phyloP scores from a whole-genome alignment of 2,888 invertebrate genomes.

The Orthosia cruda region DNA sequence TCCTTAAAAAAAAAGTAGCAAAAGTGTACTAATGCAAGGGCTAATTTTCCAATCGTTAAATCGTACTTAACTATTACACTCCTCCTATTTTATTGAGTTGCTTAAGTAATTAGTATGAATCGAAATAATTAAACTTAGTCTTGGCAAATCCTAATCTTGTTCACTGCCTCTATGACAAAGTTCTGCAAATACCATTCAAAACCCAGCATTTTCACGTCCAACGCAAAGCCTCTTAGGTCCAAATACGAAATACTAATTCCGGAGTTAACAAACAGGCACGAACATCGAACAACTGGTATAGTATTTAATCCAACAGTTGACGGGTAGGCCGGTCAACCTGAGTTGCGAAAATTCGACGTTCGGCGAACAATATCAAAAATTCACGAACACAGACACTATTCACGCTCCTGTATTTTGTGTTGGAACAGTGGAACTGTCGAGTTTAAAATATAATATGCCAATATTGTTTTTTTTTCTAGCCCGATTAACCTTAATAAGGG shows the following conservation, averaged over 20 bases:
- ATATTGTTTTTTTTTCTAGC: too few species aligned
- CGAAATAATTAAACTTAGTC: neutral
- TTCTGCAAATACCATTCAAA: neutral
- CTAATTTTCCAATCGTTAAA: too few species aligned
- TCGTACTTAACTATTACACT: too few species aligned
- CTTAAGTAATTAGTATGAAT: too few species aligned
- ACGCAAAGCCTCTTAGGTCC: constrained; percentile 14
- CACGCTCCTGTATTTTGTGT: constrained; percentile 11
- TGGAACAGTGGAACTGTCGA: neutral
- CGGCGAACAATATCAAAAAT: constrained; percentile 31
- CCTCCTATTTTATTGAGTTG: too few species aligned
- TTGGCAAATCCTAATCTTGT: neutral
- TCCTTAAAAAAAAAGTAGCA: too few species aligned
- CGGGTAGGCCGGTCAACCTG: neutral
- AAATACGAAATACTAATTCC: neutral
- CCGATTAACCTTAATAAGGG: too few species aligned
- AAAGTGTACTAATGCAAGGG: too few species aligned
- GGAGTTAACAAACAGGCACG: constrained; percentile 3
- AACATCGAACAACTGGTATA: constrained; percentile 4
- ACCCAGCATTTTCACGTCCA: neutral
- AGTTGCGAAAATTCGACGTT: constrained; percentile 28
- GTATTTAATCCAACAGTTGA: constrained; percentile 33
- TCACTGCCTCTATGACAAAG: neutral
- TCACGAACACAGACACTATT: neutral
- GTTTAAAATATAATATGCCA: too few species aligned